Base-by-base conservation (phyloP, 2,113 vertebrate genomes). In the Gallinago jamesoni region DNA sequence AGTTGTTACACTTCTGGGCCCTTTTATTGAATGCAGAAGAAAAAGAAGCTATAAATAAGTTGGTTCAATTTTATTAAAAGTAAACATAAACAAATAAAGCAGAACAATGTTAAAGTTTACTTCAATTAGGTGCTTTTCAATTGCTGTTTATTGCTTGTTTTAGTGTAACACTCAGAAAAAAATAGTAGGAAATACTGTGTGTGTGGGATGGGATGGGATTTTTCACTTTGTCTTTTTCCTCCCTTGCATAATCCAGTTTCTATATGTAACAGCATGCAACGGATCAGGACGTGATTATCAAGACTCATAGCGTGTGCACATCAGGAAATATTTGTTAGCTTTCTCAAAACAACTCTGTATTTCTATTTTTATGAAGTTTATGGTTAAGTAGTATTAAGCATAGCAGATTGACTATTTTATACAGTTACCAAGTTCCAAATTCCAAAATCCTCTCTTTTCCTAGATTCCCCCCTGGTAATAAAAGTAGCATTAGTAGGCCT, bases 261-360 rank as follows among this genome's bases (percentile, higher is more conserved):
- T 83, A 7, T 81, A 94, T 85, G 89, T 96, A 94, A 93, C 80
- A 96, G 85, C 85, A 94, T 91, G 91, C 70, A 74, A 43, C 48
- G 90, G 87, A 93, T 96, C 83, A 96, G 80, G 57, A 95, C 86
- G 83, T 69, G 91, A 96, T 97, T 97, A 91, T n/a, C 50, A 69
- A 90, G 76, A 60, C 41, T 81, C 92, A 83, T 28, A 93, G 83
- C 41, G 72, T 86, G 83, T 79, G 78, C 76, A 74, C 85, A 92
- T 92, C 59, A 90, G 83, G 91, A 94, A 83, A 94, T 90, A 92
- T 28, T 87, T 96, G 53, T 89, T 74, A 89, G 56, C 48, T 81
- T 90, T 92, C 66, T 87, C 83, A 93, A 92, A 88, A 43, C 37
- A 93, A 55, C 62, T 78, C 52, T 87, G 21, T 64, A 48, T 86